phyloP scores from a whole-genome alignment of 2,113 vertebrate genomes.

The Pachypanchax playfairii region DNA sequence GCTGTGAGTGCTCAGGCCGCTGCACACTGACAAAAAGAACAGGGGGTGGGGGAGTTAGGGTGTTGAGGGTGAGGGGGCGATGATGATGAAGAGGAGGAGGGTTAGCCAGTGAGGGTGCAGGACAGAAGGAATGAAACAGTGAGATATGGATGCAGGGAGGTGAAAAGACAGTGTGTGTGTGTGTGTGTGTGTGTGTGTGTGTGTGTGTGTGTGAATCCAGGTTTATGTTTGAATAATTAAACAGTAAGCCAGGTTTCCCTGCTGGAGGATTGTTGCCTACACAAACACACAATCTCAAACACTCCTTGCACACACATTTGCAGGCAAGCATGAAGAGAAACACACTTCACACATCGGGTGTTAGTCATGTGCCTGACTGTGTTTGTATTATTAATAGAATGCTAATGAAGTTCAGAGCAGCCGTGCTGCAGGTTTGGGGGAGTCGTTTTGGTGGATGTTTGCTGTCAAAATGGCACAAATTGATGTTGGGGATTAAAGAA shows the following conservation, averaged over 20 bases:
- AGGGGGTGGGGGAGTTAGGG: constrained; percentile 8
- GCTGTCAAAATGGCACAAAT: constrained; percentile 25
- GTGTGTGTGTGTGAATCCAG: constrained; percentile 36
- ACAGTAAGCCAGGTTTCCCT: constrained; percentile 47
- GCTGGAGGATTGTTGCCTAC: constrained; percentile 41
- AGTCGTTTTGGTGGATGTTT: not conserved
- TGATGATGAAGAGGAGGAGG: constrained; percentile 22
- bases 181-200: constrained; percentile 30
- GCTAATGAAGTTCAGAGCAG: constrained; percentile 37
- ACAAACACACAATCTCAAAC: constrained; percentile 27
- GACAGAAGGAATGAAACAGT: constrained; percentile 26
- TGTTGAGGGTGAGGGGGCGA: constrained; percentile 20
- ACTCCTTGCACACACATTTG: constrained; percentile 10
- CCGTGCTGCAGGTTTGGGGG: constrained; percentile 8
- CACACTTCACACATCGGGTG: constrained; percentile 46
- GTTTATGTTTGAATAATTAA: constrained; percentile 71
- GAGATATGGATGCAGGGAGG: constrained; percentile 18
- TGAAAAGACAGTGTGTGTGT: constrained; percentile 38
- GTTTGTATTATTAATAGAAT: constrained; percentile 57
- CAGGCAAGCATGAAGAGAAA: constrained; percentile 11
- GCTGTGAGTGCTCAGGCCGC: constrained; percentile 59
- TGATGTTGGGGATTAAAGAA: constrained; percentile 2
- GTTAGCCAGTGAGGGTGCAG: constrained; percentile 20
- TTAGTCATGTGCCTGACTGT: constrained; percentile 52
- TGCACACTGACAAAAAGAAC: constrained; percentile 68